These are phyloP conservation scores for Azorinus chamasolen DNA, from an alignment of 2,888 invertebrate species.

Conservation along the genomic window DNA sequence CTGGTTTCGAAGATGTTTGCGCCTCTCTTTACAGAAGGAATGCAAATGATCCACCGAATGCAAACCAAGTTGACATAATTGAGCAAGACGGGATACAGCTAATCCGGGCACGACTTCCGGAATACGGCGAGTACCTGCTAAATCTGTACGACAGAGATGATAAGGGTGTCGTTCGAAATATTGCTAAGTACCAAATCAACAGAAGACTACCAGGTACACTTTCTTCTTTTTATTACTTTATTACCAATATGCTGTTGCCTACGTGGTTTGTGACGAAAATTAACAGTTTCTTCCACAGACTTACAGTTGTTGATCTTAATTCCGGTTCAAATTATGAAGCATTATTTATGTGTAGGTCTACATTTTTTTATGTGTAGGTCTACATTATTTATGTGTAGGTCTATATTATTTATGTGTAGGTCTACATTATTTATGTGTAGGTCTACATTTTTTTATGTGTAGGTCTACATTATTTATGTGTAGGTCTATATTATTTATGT, in stretches of 20 bases:
- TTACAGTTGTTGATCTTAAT: no score
- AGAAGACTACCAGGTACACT: slow-evolving; percentile 70
- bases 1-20: slow-evolving; percentile 73
- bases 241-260: no score
- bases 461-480: no score
- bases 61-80: slow-evolving; percentile 71
- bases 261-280: no score
- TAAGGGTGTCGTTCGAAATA: slow-evolving; percentile 68
- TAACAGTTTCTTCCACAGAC: no score
- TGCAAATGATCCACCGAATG: slow-evolving; percentile 76
- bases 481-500: no score
- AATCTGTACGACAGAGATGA: slow-evolving; percentile 77
- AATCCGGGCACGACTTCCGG: slow-evolving; percentile 75
- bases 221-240: neutral
- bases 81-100: slow-evolving; percentile 75
- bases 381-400: no score
- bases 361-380: no score
- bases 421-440: no score
- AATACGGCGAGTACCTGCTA: slow-evolving; percentile 82
- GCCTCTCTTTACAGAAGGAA: slow-evolving; percentile 80
- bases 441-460: no score
- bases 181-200: slow-evolving; percentile 81
- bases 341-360: neutral
- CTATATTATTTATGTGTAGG: no score
- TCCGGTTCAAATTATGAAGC: no score